These are phyloP conservation scores for Sarcophaga rosellei DNA, from an alignment of 2,888 invertebrate genomes.

Conservation along the genomic window DNA sequence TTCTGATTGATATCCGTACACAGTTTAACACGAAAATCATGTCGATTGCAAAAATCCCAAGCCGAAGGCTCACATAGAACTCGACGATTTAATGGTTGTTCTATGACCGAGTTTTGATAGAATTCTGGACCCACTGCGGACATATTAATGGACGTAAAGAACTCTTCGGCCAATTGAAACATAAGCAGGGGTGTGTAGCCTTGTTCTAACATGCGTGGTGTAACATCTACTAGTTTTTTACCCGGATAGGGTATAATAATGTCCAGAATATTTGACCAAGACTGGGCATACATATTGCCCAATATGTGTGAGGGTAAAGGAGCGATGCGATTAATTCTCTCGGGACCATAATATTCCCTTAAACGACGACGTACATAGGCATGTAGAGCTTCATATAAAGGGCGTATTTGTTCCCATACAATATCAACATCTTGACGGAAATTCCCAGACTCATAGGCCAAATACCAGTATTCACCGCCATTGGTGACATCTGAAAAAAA, in stretches of 20 bases:
- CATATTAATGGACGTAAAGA: constrained; percentile 94
- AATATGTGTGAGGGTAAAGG: constrained; percentile 92
- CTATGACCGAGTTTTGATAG: constrained; percentile 92
- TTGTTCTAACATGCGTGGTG: constrained; percentile 91
- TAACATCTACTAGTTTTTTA: constrained; percentile 90
- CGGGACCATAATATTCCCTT: constrained; percentile 91
- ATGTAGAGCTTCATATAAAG: constrained; percentile 93
- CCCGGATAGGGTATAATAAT: constrained; percentile 93
- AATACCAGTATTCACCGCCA: constrained; percentile 94
- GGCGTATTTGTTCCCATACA: constrained; percentile 92
- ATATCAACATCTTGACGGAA: constrained; percentile 90
- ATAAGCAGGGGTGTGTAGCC: constrained; percentile 92
- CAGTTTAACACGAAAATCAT: constrained; percentile 94
- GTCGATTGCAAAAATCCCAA: constrained; percentile 95
- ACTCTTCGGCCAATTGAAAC: constrained; percentile 94
- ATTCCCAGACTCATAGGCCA: constrained; percentile 90
- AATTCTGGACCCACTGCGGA: constrained; percentile 92
- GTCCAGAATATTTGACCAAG: constrained; percentile 91
- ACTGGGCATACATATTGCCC: constrained; percentile 95
- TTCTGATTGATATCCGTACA: constrained; percentile 93
- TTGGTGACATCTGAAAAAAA: constrained; percentile 88
- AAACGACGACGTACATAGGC: constrained; percentile 93
- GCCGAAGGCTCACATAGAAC: constrained; percentile 95
- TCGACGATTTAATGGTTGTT: constrained; percentile 89
- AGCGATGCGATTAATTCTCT: constrained; percentile 89